These are phyloP conservation scores for Drosophila parvula DNA, from an alignment of 1,140 invertebrate genomes.

Conservation along the genomic window DNA sequence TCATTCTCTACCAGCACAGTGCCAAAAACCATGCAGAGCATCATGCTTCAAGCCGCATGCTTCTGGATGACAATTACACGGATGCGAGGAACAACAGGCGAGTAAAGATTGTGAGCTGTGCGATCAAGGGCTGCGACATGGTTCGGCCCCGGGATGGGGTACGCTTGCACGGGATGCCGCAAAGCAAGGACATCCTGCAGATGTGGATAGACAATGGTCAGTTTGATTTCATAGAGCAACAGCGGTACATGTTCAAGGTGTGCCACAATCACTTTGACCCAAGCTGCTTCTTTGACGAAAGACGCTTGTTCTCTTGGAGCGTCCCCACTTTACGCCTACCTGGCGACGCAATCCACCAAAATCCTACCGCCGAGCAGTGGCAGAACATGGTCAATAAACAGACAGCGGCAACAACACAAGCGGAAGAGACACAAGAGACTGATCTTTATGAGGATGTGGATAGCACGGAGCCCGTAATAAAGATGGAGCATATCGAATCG, in stretches of 20 bases:
- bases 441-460: not conserved
- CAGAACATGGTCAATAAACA: constrained; percentile 32
- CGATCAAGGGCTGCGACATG: constrained; percentile 45
- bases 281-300: constrained; percentile 36
- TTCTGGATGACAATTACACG: constrained; percentile 40
- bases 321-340: constrained; percentile 62
- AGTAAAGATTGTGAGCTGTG: constrained; percentile 49
- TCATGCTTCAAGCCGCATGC: constrained; percentile 10
- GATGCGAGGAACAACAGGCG: constrained; percentile 40
- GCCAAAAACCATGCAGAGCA: constrained; percentile 31
- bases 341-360: constrained; percentile 38
- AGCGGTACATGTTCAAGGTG: constrained; percentile 60
- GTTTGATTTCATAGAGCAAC: constrained; percentile 45
- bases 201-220: constrained; percentile 73
- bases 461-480: constrained; percentile 39
- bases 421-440: not conserved
- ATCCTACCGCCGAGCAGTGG: constrained; percentile 54
- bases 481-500: constrained; percentile 41
- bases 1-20: constrained; percentile 58
- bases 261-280: constrained; percentile 70
- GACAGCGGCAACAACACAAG: not conserved
- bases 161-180: constrained; percentile 56
- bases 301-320: constrained; percentile 55
- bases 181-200: constrained; percentile 41
- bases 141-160: constrained; percentile 52